A percentile compares a stretch with the other conserved stretches of the same genome.
Evolutionary conservation across 2,797 vertebrate species (phyloP).

Genomic region (Eulemur coronatus): DNA sequence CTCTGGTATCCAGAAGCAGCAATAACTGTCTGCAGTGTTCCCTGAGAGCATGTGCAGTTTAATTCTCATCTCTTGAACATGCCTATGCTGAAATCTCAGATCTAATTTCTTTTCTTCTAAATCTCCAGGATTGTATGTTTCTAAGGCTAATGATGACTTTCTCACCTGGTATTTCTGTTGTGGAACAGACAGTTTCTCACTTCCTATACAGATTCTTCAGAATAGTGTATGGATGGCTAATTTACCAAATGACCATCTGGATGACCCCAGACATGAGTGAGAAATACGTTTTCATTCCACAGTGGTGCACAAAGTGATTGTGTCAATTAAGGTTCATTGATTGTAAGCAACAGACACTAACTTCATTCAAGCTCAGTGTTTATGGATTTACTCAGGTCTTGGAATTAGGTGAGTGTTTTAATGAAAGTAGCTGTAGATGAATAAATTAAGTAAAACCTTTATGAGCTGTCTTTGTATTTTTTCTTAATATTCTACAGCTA

Average conservation of each 20-base stretch:
- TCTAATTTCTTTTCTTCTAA: neutral
- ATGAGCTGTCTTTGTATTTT: neutral
- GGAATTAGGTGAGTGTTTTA: neutral
- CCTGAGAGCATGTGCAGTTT: neutral
- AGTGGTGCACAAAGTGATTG: neutral
- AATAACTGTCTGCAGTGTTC: neutral
- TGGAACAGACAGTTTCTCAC: neutral
- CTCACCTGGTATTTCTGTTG: neutral
- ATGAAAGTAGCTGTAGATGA: neutral
- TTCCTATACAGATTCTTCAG: neutral
- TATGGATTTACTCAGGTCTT: neutral
- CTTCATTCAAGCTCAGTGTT: neutral
- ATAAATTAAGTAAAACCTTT: neutral
- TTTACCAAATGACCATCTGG: neutral
- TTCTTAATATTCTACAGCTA: neutral
- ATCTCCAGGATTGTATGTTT: neutral
- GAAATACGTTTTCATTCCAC: neutral
- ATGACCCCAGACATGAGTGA: neutral
- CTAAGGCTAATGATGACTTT: neutral
- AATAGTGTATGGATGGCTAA: neutral
- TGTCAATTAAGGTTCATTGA: neutral
- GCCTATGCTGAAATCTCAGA: neutral
- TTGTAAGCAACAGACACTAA: neutral
- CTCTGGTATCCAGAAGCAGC: neutral
- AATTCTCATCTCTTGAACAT: neutral